Conservation (phyloP, 2,888 invertebrate genomes). For the Meta bourneti region DNA sequence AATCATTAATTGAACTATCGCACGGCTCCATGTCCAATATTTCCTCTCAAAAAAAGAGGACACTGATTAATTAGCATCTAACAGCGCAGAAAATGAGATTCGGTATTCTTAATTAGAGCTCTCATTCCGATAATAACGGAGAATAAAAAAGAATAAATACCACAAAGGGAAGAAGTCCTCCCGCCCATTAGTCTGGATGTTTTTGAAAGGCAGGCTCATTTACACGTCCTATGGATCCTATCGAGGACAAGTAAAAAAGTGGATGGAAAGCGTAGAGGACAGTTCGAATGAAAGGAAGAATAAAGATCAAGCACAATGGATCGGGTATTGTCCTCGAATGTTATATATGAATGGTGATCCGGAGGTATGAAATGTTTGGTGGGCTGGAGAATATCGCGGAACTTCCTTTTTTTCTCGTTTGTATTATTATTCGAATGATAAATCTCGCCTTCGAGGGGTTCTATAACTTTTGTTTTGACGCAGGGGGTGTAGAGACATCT, state of each 20-base stretch:
- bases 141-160: constrained; percentile 14
- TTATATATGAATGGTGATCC: not conserved
- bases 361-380: constrained; percentile 30
- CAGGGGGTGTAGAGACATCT: not conserved
- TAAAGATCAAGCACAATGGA: not conserved
- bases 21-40: constrained; percentile 16
- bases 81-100: constrained; percentile 42
- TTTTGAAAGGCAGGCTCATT: constrained; percentile 45
- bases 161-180: constrained; percentile 24
- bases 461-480: not conserved
- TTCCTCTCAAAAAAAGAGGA: constrained; percentile 8
- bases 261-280: not conserved
- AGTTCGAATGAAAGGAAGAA: constrained; percentile 4
- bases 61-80: constrained; percentile 37
- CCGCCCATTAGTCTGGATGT: constrained; percentile 18
- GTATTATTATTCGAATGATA: not conserved
- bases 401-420: not conserved
- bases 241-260: not conserved
- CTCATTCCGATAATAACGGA: constrained; percentile 21
- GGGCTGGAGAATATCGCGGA: not conserved
- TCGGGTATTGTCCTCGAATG: constrained; percentile 2
- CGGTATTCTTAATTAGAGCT: constrained; percentile 31
- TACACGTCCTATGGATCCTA: constrained; percentile 3
- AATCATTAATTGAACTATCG: constrained; percentile 41
- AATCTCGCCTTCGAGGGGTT: not conserved